Base-by-base conservation (phyloP, 2,888 invertebrate genomes). In the Chrysotoxum bicinctum region DNA sequence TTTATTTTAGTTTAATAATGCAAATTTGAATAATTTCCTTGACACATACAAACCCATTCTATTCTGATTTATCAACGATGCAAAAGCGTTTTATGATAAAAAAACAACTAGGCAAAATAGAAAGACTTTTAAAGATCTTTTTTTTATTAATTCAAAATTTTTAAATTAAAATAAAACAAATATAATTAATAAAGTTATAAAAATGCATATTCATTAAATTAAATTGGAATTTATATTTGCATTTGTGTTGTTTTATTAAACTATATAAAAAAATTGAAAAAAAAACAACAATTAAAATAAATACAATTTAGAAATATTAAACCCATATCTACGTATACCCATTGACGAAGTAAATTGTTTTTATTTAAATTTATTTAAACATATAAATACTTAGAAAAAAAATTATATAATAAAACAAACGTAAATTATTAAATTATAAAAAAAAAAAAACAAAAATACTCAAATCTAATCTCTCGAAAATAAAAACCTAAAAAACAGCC, bases 271-370 rank as follows among this genome's bases (percentile, higher is more conserved):
- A 26, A 62, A 30, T 26, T 0, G 12, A 23, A n/a, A 23, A 56
- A 56, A 23, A 30, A 35, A 14, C 14, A 23, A 75, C 32, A 54
- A 64, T 14, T 26, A 19, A 37, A 26, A 14, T 10, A 26, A 66
- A 35, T 32, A 43, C 45, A 37, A 32, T 56, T 16, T 52, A 52
- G 26, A 69, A 64, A 78, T 56, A 48, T 45, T 72, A 23, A 45
- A 73, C 62, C 64, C 73, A 79, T 79, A 79, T 74, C 73, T 73
- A 58, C 56, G 78, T 79, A 64, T 62, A 72, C 54, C 37, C 54
- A 48, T 23, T 56, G 32, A 58, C 21, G 12, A 56, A 56, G 21
- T 1, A 37, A 23, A 30, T 40, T 58, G 32, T 32, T 48, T 37
- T 50, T 70, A 35, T 62, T 56, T 37, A 9, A 21, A 45, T 37